These are phyloP conservation scores for Hyposmocoma kahamanoa DNA, from an alignment of 1,140 invertebrate genomes.

Conservation along the genomic window DNA sequence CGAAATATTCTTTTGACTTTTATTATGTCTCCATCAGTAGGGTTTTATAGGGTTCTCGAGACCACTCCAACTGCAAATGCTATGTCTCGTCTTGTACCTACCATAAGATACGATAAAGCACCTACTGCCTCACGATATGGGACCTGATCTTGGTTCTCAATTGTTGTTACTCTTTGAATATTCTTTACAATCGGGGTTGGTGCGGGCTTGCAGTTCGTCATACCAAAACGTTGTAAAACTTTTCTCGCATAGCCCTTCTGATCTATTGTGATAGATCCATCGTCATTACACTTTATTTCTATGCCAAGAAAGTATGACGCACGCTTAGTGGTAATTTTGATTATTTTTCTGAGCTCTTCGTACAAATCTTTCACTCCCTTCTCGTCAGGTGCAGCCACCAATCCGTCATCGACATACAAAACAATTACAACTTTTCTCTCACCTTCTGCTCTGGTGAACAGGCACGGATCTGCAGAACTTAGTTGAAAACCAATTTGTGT, in stretches of 20 bases:
- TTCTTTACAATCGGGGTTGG: background rate
- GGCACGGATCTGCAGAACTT: no score
- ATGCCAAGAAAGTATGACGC: background rate
- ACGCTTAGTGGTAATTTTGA: background rate
- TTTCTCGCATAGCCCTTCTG: background rate
- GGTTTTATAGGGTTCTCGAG: background rate
- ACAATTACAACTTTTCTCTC: background rate
- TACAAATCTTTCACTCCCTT: background rate
- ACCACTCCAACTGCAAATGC: no score
- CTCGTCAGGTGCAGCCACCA: background rate
- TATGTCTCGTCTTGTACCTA: background rate
- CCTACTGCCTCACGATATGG: no score
- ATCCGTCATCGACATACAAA: background rate
- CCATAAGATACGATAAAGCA: no score
- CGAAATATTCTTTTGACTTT: no score
- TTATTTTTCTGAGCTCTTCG: background rate
- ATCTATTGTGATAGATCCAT: background rate
- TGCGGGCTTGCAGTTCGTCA: background rate
- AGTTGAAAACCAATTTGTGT: no score
- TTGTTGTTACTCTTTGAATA: background rate
- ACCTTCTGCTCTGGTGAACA: no score
- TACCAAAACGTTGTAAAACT: background rate
- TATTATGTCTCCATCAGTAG: background rate
- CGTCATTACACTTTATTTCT: background rate
- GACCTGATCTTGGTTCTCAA: background rate